Percentiles rank a stretch among this genome's conserved stretches.
Conservation (phyloP, 2,797 vertebrate genomes). For the Darevskia nairensis region DNA sequence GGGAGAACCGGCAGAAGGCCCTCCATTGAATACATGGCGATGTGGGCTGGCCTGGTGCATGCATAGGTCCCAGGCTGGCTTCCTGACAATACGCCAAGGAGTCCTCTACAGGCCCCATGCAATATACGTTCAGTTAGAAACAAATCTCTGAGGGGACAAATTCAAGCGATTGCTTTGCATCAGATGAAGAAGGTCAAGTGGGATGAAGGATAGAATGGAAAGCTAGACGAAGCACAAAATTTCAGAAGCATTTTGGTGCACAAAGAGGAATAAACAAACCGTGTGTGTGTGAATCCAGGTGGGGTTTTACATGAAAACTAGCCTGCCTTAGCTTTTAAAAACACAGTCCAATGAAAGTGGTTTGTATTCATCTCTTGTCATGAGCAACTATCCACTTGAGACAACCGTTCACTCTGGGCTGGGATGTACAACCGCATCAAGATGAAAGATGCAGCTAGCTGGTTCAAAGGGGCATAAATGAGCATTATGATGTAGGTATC, state of each 20-base stretch:
- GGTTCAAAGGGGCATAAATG: neutral
- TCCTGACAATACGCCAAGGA: neutral
- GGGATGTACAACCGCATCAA: neutral
- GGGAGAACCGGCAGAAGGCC: no score
- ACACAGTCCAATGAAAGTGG: neutral
- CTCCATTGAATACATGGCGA: neutral
- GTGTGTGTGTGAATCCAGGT: neutral
- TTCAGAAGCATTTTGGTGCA: neutral
- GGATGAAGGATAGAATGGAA: neutral
- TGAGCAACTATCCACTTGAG: neutral
- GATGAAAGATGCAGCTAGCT: neutral
- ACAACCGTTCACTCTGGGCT: neutral
- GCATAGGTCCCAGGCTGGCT: no score
- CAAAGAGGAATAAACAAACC: neutral
- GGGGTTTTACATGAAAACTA: neutral
- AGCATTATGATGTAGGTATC: neutral
- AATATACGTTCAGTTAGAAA: neutral
- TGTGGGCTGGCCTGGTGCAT: no score
- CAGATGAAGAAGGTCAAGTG: neutral
- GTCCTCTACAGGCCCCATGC: neutral
- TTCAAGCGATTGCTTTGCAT: neutral
- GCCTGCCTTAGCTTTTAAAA: neutral
- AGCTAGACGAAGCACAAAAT: neutral
- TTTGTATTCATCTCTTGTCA: neutral
- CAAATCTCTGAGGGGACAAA: neutral